These are phyloP conservation scores for Neolamprologus falcicula DNA, from an alignment of 2,113 vertebrate species.

Conservation along the genomic window DNA sequence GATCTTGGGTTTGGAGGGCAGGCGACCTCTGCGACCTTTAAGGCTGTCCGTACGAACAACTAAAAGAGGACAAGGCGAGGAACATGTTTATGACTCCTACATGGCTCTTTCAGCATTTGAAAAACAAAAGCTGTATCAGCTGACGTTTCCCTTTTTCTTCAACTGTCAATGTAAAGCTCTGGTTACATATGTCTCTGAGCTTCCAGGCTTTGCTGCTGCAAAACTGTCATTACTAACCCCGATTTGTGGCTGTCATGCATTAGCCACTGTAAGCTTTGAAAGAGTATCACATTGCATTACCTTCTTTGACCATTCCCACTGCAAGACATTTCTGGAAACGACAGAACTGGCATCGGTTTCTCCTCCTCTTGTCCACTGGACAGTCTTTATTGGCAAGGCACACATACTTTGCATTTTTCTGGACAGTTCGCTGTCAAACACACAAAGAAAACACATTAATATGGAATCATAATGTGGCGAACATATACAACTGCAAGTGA, in stretches of 20 bases:
- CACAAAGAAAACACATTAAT: background rate
- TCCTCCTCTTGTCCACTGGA: slow-evolving; percentile 90
- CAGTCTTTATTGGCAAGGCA: slow-evolving; percentile 94
- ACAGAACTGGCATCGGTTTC: slow-evolving; percentile 95
- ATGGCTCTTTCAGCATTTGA: background rate
- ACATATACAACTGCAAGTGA: background rate
- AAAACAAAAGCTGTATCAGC: slow-evolving; percentile 19
- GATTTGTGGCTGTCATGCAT: background rate
- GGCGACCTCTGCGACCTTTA: slow-evolving; percentile 86
- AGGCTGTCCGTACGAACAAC: slow-evolving; percentile 92
- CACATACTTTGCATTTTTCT: slow-evolving; percentile 97
- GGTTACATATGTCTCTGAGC: slow-evolving; percentile 19
- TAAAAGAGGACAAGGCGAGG: slow-evolving; percentile 26
- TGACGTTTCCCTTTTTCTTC: slow-evolving; percentile 24
- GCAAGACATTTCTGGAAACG: slow-evolving; percentile 95
- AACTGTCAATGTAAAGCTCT: slow-evolving; percentile 18
- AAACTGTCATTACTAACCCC: slow-evolving; percentile 11
- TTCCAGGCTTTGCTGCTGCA: slow-evolving; percentile 21
- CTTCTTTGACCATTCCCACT: slow-evolving; percentile 97
- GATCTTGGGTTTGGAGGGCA: slow-evolving; percentile 88
- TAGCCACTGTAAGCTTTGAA: background rate
- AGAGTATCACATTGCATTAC: slow-evolving; percentile 57
- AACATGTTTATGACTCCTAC: background rate
- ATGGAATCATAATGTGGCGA: background rate
- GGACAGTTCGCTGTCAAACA: slow-evolving; percentile 83